These are phyloP conservation scores for Drosophila gunungcola DNA, from an alignment of 1,140 invertebrate species.

Conservation along the genomic window DNA sequence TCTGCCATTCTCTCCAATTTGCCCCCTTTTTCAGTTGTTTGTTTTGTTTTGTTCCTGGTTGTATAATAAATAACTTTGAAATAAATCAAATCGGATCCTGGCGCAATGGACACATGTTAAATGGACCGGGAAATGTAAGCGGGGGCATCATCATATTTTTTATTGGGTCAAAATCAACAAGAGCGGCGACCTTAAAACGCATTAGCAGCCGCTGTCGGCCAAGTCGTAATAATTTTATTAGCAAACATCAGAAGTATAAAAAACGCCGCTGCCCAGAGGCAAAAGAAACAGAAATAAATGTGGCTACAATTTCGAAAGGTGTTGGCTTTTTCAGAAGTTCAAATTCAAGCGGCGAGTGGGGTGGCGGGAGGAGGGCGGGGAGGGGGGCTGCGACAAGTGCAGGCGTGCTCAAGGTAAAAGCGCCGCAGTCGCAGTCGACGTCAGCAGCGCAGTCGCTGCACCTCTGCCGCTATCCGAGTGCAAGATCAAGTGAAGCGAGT, in stretches of 20 bases:
- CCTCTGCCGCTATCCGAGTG: slow-evolving; percentile 45
- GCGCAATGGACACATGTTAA: slow-evolving; percentile 54
- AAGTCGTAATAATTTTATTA: slow-evolving; percentile 80
- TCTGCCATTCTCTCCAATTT: not conserved
- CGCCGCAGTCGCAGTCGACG: slow-evolving; percentile 36
- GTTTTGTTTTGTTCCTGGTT: slow-evolving; percentile 37
- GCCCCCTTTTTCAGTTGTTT: slow-evolving; percentile 22
- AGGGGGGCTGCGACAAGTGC: slow-evolving; percentile 64
- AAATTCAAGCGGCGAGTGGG: slow-evolving; percentile 46
- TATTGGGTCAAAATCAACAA: slow-evolving; percentile 69
- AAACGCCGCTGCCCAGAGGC: slow-evolving; percentile 19
- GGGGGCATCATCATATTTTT: slow-evolving; percentile 49
- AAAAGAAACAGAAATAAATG: slow-evolving; percentile 41
- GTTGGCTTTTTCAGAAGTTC: slow-evolving; percentile 74
- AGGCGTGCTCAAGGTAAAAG: slow-evolving; percentile 75
- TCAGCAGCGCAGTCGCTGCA: slow-evolving; percentile 18
- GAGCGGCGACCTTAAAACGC: slow-evolving; percentile 75
- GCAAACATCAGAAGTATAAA: slow-evolving; percentile 69
- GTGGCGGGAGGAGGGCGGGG: not conserved
- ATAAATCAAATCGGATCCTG: slow-evolving; percentile 58
- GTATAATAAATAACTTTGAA: slow-evolving; percentile 70
- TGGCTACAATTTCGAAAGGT: slow-evolving; percentile 69
- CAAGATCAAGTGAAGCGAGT: slow-evolving; percentile 76
- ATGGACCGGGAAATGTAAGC: slow-evolving; percentile 75
- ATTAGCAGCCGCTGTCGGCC: slow-evolving; percentile 68